Evolutionary conservation across 2,113 vertebrate species (phyloP).

Genomic region (Ceuthmochares aereus): DNA sequence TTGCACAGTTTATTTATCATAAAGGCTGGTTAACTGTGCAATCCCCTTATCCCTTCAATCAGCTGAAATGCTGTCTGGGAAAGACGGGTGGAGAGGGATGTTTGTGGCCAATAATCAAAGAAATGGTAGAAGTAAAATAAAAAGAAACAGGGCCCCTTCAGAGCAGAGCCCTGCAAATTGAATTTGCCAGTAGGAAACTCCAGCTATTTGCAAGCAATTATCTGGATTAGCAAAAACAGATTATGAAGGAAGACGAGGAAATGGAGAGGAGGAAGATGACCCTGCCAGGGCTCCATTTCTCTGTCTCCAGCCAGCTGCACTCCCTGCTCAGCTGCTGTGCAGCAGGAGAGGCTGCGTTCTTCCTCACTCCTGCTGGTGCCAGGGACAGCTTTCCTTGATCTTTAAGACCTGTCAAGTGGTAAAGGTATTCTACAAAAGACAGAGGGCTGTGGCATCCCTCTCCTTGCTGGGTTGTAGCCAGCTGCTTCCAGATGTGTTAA

Average conservation of each 20-base stretch:
- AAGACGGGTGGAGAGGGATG: not conserved
- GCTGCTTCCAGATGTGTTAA: not conserved
- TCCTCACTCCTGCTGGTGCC: not conserved
- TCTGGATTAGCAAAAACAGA: conserved; percentile 25
- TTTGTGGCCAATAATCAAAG: not conserved
- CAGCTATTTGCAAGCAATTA: conserved; percentile 18
- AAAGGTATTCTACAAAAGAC: not conserved
- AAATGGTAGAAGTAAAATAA: not conserved
- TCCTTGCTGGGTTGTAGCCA: not conserved
- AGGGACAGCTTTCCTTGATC: not conserved
- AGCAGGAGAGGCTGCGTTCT: rapidly evolving
- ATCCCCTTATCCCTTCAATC: not conserved
- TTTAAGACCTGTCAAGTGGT: not conserved
- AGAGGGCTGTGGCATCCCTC: not conserved
- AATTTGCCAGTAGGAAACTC: conserved; percentile 46
- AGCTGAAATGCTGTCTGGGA: not conserved
- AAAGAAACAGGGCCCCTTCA: not conserved
- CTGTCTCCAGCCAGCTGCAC: not conserved
- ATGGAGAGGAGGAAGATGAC: not conserved
- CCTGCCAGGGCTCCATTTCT: not conserved
- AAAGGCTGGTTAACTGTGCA: not conserved
- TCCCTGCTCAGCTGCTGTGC: not conserved
- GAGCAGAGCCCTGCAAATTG: conserved; percentile 36
- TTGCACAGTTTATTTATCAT: not conserved
- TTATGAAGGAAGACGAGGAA: not conserved